phyloP scores from a whole-genome alignment of 2,113 vertebrate species.

The Engraulis encrasicolus region DNA sequence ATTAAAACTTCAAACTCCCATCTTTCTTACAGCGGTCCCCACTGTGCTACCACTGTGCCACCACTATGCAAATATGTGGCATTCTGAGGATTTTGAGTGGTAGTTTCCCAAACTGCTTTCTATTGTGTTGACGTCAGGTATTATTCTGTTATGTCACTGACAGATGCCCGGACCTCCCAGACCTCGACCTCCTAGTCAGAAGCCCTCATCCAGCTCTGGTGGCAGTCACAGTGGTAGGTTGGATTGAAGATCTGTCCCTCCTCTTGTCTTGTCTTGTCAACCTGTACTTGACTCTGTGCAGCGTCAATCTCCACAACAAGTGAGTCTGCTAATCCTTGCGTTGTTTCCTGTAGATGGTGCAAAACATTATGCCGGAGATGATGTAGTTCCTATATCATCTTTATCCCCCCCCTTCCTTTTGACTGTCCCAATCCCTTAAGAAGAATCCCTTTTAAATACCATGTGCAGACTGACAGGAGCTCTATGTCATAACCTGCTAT shows the following conservation, averaged over 20 bases:
- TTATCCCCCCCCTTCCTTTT: not conserved
- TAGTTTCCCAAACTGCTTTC: not conserved
- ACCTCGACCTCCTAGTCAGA: constrained; percentile 49
- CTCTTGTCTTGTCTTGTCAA: not conserved
- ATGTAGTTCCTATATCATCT: not conserved
- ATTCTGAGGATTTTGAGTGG: not conserved
- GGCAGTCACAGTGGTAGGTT: constrained; percentile 14
- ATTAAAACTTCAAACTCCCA: too few relatives aligned
- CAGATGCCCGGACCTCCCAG: constrained; percentile 51
- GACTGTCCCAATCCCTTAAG: not conserved
- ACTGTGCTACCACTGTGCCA: too few relatives aligned
- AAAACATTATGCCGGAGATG: not conserved
- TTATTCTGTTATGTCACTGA: constrained; percentile 14
- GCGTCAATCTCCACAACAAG: not conserved
- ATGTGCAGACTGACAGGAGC: not conserved
- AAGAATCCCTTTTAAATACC: not conserved
- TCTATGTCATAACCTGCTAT: not conserved
- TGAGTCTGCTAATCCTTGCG: not conserved
- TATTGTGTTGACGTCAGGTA: not conserved
- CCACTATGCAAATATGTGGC: constrained; percentile 23
- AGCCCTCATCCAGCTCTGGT: constrained; percentile 6
- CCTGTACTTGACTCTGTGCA: not conserved
- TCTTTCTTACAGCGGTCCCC: too few relatives aligned
- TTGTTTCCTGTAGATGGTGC: not conserved
- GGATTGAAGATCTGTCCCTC: constrained; percentile 36